Base-by-base conservation (phyloP, 2,888 invertebrate species). In the Diachrysia chrysitis region DNA sequence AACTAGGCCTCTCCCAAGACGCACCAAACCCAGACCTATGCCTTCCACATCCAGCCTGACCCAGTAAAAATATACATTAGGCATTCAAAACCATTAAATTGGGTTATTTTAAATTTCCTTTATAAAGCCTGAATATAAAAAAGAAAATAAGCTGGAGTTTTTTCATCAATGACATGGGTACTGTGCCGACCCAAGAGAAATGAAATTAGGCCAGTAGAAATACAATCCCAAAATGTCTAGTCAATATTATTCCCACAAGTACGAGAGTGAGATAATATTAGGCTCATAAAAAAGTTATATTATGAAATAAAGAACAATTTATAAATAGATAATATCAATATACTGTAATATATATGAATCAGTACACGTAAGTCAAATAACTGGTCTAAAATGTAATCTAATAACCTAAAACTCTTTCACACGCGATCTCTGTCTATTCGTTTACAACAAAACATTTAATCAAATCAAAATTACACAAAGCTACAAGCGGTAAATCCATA, bases 401-500 rank as follows among this genome's bases (percentile, higher is more conserved):
- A 42, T 6, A 42, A 42, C 42, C 7, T n/a, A 6, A 6, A 42
- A 42, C 16, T 5, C 16, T 5, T 14, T 42, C 42, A 42, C n/a
- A 16, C 42, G 16, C 42, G 16, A 42, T 42, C 5, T 25, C 25
- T 25, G n/a, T 42, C 5, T n/a, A 16, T 42, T 6, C n/a, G n/a
- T n/a, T n/a, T 3, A 23, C 16, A 53, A 17, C 46, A 66, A 63
- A 35, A 66, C 16, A 62, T 58, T 23, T 10, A 17, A 54, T 25
- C 17, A 51, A 60, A 62, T 71, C 58, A 74, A 66, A 72, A 66
- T 69, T 56, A 70, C 58, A 60, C 69, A 79, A 75, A 76, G 54
- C 61, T 73, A 23, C 69, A 71, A 68, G 67, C 58, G 75, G 65
- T 78, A 76, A 76, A 76, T 82, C 74, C 66, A 70, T 76, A 76